phyloP scores from a whole-genome alignment of 2,888 invertebrate species.

The Plebejus anna region DNA sequence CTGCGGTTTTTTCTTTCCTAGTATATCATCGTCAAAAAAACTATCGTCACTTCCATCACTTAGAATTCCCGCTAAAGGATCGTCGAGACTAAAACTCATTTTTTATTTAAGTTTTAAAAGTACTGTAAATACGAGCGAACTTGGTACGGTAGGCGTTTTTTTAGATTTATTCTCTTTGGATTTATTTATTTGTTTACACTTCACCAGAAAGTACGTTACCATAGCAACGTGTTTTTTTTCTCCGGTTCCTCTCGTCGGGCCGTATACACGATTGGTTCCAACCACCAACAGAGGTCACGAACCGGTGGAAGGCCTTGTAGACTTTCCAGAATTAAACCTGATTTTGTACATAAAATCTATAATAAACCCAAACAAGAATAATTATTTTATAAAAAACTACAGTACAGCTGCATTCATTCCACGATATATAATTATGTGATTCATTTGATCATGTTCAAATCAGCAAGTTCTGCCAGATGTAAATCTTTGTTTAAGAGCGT shows the following conservation, averaged over 20 bases:
- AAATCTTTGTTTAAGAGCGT: neutral
- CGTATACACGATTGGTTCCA: too few species aligned
- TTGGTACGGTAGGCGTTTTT: neutral
- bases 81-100: constrained; percentile 81
- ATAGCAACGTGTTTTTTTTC: neutral
- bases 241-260: too few species aligned
- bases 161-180: neutral
- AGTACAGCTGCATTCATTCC: neutral
- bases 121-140: neutral
- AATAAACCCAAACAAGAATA: too few species aligned
- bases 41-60: constrained; percentile 86
- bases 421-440: neutral
- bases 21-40: constrained; percentile 83
- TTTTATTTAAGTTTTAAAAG: constrained; percentile 31
- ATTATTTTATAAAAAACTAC: too few species aligned
- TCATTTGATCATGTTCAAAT: neutral
- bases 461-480: neutral
- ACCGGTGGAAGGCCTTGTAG: too few species aligned
- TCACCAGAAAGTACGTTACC: neutral
- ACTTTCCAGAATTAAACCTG: too few species aligned
- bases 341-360: too few species aligned
- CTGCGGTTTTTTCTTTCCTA: constrained; percentile 66
- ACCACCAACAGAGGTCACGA: too few species aligned
- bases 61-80: constrained; percentile 82
- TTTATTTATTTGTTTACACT: neutral